Evolutionary conservation across 2,797 vertebrate genomes (phyloP).

Genomic region (Sebastolobus altivelis): DNA sequence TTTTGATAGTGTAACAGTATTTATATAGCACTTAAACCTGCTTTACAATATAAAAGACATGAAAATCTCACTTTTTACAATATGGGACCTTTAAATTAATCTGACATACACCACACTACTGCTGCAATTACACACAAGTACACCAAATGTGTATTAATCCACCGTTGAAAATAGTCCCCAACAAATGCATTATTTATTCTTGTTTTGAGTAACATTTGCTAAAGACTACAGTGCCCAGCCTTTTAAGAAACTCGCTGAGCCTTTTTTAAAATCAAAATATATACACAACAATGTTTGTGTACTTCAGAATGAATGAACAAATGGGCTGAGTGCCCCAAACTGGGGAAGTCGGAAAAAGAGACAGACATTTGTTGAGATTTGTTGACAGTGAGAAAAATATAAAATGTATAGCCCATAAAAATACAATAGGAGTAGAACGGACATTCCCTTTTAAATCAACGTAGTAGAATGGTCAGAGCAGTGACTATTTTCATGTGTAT

Average conservation of each 20-base stretch:
- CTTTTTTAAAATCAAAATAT: not conserved
- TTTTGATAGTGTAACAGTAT: no score
- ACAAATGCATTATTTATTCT: not conserved
- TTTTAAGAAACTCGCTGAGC: not conserved
- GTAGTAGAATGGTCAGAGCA: no score
- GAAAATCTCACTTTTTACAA: no score
- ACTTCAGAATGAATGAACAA: not conserved
- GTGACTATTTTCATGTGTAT: no score
- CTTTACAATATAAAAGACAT: no score
- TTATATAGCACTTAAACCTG: no score
- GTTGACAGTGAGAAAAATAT: not conserved
- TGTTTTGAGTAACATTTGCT: not conserved
- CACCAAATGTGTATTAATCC: conserved; percentile 10
- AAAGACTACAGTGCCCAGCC: not conserved
- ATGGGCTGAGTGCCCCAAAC: not conserved
- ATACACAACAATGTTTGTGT: not conserved
- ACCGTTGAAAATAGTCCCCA: not conserved
- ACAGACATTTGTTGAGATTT: not conserved
- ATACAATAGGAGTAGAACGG: no score
- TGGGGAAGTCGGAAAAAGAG: not conserved
- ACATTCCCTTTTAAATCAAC: no score
- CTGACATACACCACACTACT: not conserved
- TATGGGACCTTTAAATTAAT: not conserved
- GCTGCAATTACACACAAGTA: not conserved
- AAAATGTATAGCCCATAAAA: not conserved